Base-by-base conservation (phyloP, 2,888 invertebrate species). In the Masnerella sp. region DNA sequence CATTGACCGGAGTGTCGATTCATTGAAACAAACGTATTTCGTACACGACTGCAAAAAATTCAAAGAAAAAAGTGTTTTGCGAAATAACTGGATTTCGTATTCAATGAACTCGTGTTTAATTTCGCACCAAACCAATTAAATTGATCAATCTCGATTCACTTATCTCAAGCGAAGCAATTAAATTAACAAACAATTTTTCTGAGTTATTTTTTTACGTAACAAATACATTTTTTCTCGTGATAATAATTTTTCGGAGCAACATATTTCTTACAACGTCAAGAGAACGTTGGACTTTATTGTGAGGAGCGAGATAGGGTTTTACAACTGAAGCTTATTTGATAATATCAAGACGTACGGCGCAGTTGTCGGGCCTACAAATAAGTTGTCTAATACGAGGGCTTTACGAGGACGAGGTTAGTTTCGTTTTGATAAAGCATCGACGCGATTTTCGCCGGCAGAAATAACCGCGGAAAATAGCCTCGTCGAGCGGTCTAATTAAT, bases 1-100 rank as follows among this genome's bases (percentile, higher is more conserved):
- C 59, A 47, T 47, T 59, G 59, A 59, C 59, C 59, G 47, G 12
- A 47, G 38, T 12, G 47, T 47, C n/a, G 17, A 17, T 28, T 12
- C 15, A 28, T 18, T 12, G 28, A 47, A 45, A 47, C 25, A 47
- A 47, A 22, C 12, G 25, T 15, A 14, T 15, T 18, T 15, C 17
- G 20, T 25, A 45, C 40, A 17, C 9, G 17, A 17, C 36, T 9
- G 36, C 7, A 7, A 3, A 40, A 43, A 43, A 22, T n/a, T n/a
- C n/a, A n/a, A n/a, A n/a, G n/a, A n/a, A n/a, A n/a, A n/a, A n/a
- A n/a, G n/a, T n/a, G n/a, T n/a, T n/a, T n/a, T n/a, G n/a, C n/a
- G n/a, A n/a, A n/a, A n/a, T n/a, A n/a, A n/a, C n/a, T n/a, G n/a
- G n/a, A n/a, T n/a, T n/a, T n/a, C n/a, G n/a, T n/a, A n/a, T n/a